Base-by-base conservation (phyloP, 2,888 invertebrate species). In the Drosophila maculinotata region DNA sequence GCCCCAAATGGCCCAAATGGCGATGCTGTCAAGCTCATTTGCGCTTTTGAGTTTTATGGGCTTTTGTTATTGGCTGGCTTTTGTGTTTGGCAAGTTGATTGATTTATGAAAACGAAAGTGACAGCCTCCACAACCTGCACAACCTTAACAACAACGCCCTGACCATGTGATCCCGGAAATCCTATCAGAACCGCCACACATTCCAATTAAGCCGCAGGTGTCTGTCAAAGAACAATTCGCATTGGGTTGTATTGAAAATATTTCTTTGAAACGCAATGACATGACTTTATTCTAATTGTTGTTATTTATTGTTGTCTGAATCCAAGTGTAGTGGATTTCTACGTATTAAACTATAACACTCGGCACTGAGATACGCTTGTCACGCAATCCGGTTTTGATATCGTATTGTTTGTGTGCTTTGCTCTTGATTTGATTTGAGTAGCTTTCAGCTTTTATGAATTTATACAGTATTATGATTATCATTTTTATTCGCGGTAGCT, bases 131-230 rank as follows among this genome's bases (percentile, higher is more conserved):
- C 30, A 39, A 56, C n/a, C n/a, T n/a, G n/a, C n/a, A n/a, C n/a
- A n/a, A n/a, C n/a, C n/a, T n/a, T n/a, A n/a, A n/a, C n/a, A 59
- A 51, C 57, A 57, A 54, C 45, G 66, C 70, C 41, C 69, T 63
- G 42, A 36, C 36, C 39, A 39, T 25, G 35, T 35, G 79, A 78
- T 85, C 83, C 85, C 85, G 83, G 83, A 83, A 80, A 82, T 85
- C 69, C 80, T 81, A 74, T 48, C 35, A 23, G 25, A 2, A 20
- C 2, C 20, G 20, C 20, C 1, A 3, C 28, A 49, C 7, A 47
- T 8, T 20, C 38, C 42, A 38, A 23, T 25, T 14, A 15, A 12
- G n/a, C 30, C 6, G 53, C 69, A 67, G 57, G 71, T 78, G 77
- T 70, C 58, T 44, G 26, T 15, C 45, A 30, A 31, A 44, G 20